Conservation (phyloP, 2,113 vertebrate genomes). For the Rousettus leschenaultii region DNA sequence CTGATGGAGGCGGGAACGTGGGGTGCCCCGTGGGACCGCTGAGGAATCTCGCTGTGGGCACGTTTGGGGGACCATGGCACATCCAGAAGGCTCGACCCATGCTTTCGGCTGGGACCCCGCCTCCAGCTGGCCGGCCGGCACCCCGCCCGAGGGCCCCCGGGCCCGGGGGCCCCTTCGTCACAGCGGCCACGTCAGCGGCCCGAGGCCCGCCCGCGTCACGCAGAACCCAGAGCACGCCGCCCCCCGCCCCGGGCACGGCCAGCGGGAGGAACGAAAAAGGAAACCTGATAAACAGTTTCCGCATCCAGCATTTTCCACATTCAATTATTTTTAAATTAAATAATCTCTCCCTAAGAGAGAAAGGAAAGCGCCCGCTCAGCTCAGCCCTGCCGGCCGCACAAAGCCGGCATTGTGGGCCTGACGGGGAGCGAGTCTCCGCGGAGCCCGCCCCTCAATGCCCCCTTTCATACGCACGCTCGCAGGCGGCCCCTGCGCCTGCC, state of each 20-base stretch:
- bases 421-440: conserved; percentile 3
- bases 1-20: accelerated
- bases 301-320: conserved; percentile 68
- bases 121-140: accelerated
- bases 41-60: background rate
- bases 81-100: too few relatives aligned
- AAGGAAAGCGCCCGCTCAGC: conserved; percentile 43
- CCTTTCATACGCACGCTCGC: background rate
- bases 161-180: accelerated
- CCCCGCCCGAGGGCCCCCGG: accelerated
- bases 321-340: conserved; percentile 76
- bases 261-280: conserved; percentile 35
- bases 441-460: conserved; percentile 17
- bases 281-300: conserved; percentile 69
- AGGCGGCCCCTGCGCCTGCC: background rate
- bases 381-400: conserved; percentile 67
- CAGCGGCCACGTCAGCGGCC: accelerated
- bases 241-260: background rate
- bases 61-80: accelerated
- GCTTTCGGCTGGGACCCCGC: accelerated
- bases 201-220: background rate
- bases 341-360: conserved; percentile 40
- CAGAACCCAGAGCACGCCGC: conserved; percentile 7
- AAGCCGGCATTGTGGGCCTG: conserved; percentile 76
- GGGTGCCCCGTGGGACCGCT: accelerated